Conservation (phyloP, 2,888 invertebrate genomes). For the Archaeoteleia sp. region DNA sequence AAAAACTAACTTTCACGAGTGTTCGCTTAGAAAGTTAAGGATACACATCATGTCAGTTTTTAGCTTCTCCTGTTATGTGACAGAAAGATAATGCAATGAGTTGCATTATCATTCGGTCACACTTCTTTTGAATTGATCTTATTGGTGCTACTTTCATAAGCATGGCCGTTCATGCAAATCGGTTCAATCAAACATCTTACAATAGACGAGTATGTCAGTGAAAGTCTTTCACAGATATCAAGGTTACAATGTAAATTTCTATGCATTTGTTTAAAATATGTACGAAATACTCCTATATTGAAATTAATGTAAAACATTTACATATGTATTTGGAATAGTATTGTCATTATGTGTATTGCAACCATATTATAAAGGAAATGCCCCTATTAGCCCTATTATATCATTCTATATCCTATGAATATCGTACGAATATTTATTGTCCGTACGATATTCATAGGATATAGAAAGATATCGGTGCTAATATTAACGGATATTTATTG, state of each 20-base stretch:
- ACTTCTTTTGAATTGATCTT: slow-evolving; percentile 38
- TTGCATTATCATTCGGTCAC: slow-evolving; percentile 48
- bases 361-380: too few species aligned
- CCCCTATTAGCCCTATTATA: too few species aligned
- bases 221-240: slow-evolving; percentile 50
- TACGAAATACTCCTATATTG: too few species aligned
- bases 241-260: slow-evolving; percentile 43
- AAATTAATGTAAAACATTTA: too few species aligned
- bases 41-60: slow-evolving; percentile 44
- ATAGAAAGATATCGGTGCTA: too few species aligned
- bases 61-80: slow-evolving; percentile 35
- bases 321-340: too few species aligned
- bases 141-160: slow-evolving; percentile 50
- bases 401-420: too few species aligned
- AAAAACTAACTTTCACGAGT: slow-evolving; percentile 48
- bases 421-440: too few species aligned
- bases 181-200: slow-evolving; percentile 45
- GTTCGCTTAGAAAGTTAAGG: slow-evolving; percentile 46
- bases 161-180: slow-evolving; percentile 52
- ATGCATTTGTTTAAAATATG: slow-evolving; percentile 18
- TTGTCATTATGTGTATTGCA: too few species aligned
- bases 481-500: too few species aligned
- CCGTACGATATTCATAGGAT: too few species aligned
- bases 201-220: slow-evolving; percentile 46
- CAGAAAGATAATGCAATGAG: too few species aligned